Base-by-base conservation (phyloP, 2,888 invertebrate genomes). In the Deladenus siricidicola region DNA sequence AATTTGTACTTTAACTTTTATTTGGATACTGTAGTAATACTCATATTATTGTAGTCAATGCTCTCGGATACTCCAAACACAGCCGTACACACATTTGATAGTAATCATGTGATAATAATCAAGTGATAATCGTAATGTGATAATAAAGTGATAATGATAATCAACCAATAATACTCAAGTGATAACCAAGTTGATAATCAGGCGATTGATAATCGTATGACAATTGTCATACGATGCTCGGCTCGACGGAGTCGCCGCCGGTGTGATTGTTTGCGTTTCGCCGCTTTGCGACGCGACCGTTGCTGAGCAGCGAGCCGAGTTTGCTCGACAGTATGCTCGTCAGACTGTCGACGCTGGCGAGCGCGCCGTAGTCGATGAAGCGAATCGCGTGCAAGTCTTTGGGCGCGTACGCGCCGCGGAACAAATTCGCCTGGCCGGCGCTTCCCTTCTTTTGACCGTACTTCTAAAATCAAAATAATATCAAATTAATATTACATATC, bases 291-390 rank as follows among this genome's bases (percentile, higher is more conserved):
- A n/a, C n/a, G n/a, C n/a, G n/a, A 10, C 39, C 8, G 39, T 34
- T 34, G 14, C 39, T 34, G 8, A 34, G 6, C 39, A 34, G 6
- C 8, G 39, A 34, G 2, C 44, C 42, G 52, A 75, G 65, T 23
- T 72, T 64, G 39, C 57, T 69, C 29, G 75, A 73, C 49, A 73
- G 59, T 14, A 72, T 30, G 14, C 70, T 70, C 26, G 72, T 64
- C 28, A 75, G 58, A 47, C 72, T 72, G 56, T 75, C 72, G 61
- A 73, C 64, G n/a, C 70, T 70, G 10, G 72, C 70, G 26, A 72
- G 50, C 4, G 72, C 67, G 42, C 71, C 67, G 49, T 70, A 72
- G 48, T 74, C 63, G 51, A 59, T 60, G 58, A 62, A 75, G 60
- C 75, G 62, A 52, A 75, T 75, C 53, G 61, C 61, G 43, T 62